A percentile compares a stretch with the other conserved stretches of the same genome.
Conservation (phyloP, 1,140 invertebrate genomes). For the Lerema accius region DNA sequence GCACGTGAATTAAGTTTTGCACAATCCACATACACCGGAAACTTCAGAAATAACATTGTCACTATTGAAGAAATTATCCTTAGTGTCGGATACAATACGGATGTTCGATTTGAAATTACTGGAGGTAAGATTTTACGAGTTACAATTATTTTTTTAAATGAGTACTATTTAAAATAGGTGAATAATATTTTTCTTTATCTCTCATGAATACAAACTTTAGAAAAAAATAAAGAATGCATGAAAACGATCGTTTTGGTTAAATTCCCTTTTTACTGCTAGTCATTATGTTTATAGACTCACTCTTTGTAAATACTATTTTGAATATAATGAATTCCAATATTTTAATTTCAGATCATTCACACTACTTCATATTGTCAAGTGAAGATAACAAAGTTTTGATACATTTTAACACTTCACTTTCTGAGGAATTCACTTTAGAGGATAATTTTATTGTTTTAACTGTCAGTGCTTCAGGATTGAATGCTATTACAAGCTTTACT, state of each 20-base stretch:
- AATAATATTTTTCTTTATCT: no score
- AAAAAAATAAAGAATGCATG: no score
- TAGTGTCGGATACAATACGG: constrained; percentile 41
- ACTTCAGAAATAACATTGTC: constrained; percentile 39
- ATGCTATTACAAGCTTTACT: constrained; percentile 46
- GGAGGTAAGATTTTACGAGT: constrained; percentile 44
- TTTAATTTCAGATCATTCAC: constrained; percentile 46
- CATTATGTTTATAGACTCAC: no score
- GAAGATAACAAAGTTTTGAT: constrained; percentile 43
- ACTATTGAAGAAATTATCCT: constrained; percentile 45
- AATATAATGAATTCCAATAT: background rate
- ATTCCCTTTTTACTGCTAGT: no score
- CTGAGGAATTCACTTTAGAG: constrained; percentile 42
- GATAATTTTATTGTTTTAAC: constrained; percentile 53
- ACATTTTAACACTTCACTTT: constrained; percentile 32
- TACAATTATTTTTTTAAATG: no score
- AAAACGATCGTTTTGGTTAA: no score
- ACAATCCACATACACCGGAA: constrained; percentile 45
- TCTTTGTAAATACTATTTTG: no score
- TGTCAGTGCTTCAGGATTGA: constrained; percentile 46
- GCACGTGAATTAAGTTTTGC: constrained; percentile 52
- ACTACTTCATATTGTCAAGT: constrained; percentile 39
- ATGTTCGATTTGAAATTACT: constrained; percentile 43
- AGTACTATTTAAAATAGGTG: no score
- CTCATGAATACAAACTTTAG: no score